phyloP scores from a whole-genome alignment of 2,113 vertebrate genomes.

The Pimephales promelas region DNA sequence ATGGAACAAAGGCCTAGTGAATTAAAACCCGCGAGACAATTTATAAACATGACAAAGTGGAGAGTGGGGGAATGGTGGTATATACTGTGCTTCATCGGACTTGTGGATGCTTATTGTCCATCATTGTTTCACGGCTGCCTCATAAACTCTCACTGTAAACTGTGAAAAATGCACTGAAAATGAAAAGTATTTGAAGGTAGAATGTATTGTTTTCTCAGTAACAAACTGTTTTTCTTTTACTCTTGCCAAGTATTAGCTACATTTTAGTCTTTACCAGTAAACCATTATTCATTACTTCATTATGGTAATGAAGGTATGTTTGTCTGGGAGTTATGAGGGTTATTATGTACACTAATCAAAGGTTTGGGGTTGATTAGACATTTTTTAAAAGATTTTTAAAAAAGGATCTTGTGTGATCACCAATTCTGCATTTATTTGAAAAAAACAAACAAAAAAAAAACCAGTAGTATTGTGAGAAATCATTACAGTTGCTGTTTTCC shows the following conservation, averaged over 20 bases:
- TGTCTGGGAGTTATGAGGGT: not conserved
- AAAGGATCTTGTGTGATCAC: not conserved
- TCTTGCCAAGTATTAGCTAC: conserved; percentile 8
- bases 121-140: not conserved
- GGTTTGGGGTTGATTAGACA: not conserved
- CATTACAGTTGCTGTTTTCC: no score
- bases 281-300: no score
- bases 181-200: not conserved
- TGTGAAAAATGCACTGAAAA: not conserved
- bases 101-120: conserved; percentile 5
- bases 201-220: not conserved
- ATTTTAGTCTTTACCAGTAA: not conserved
- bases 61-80: conserved; percentile 5
- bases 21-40: conserved; percentile 27
- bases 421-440: no score
- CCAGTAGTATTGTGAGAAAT: no score
- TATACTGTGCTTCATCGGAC: conserved; percentile 27
- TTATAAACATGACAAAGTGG: conserved; percentile 21
- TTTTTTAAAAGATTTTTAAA: not conserved
- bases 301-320: not conserved
- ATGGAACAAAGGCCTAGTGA: conserved; percentile 36
- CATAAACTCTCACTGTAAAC: conserved; percentile 17
- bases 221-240: not conserved
- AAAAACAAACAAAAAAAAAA: no score
- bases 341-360: not conserved